These are phyloP conservation scores for Julus scanicus DNA, from an alignment of 2,888 invertebrate genomes.

Conservation along the genomic window DNA sequence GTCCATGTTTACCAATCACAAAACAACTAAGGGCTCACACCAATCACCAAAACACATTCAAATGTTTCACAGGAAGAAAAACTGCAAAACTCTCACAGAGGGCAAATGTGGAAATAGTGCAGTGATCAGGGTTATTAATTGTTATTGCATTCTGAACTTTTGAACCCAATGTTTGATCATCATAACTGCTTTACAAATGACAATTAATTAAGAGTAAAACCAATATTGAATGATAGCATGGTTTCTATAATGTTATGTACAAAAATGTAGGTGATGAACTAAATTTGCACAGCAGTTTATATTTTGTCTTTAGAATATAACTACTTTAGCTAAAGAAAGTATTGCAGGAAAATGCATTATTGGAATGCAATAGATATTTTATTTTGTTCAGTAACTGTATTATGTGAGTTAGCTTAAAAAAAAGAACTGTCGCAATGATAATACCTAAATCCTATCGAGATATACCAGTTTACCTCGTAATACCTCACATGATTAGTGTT, in stretches of 20 bases:
- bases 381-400: no score
- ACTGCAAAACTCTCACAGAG: constrained; percentile 39
- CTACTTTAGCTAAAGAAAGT: no score
- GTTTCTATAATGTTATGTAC: not conserved
- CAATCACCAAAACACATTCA: constrained; percentile 50
- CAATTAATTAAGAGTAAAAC: constrained; percentile 41
- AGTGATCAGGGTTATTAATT: constrained; percentile 10
- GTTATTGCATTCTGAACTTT: not conserved
- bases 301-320: no score
- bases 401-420: no score
- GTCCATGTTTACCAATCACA: not conserved
- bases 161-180: not conserved
- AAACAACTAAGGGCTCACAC: constrained; percentile 17
- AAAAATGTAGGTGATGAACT: not conserved
- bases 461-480: no score
- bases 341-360: no score
- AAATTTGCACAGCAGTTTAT: constrained; percentile 15
- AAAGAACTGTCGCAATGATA: no score
- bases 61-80: constrained; percentile 36
- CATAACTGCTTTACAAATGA: constrained; percentile 9
- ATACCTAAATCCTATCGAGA: no score
- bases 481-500: no score
- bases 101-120: constrained; percentile 24
- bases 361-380: no score
- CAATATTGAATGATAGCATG: constrained; percentile 34